Conservation (phyloP, 2,888 invertebrate species). For the Plutella xylostella region DNA sequence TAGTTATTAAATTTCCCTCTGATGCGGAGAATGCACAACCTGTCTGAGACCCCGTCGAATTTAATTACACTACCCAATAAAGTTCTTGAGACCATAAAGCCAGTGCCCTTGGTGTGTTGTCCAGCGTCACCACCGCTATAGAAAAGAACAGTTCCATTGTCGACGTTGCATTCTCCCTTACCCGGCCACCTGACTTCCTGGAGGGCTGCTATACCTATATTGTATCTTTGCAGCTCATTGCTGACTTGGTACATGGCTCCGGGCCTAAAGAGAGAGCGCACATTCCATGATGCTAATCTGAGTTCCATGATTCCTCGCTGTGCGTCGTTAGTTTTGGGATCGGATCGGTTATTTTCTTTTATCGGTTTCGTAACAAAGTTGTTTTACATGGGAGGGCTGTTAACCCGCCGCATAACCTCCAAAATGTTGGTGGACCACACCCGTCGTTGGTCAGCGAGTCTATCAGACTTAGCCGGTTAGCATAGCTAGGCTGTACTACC, state of each 20-base stretch:
- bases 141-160: background rate
- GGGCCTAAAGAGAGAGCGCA: background rate
- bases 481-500: too few relatives aligned
- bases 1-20: slow-evolving; percentile 9
- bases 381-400: background rate
- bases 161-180: background rate
- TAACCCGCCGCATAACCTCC: background rate
- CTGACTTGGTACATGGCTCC: background rate
- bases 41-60: slow-evolving; percentile 11
- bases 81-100: slow-evolving; percentile 6
- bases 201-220: too few relatives aligned
- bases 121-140: slow-evolving; percentile 7
- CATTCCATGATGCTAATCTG: background rate
- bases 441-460: too few relatives aligned
- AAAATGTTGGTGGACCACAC: background rate
- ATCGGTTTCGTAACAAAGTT: background rate
- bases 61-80: slow-evolving; percentile 1
- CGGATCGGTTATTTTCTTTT: background rate
- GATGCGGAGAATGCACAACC: slow-evolving; percentile 9
- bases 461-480: too few relatives aligned
- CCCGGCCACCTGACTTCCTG: background rate
- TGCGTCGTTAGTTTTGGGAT: background rate
- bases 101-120: slow-evolving; percentile 6
- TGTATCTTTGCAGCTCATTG: background rate
- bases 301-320: background rate